phyloP scores from a whole-genome alignment of 2,888 invertebrate species.

The Athrips mouffetella region DNA sequence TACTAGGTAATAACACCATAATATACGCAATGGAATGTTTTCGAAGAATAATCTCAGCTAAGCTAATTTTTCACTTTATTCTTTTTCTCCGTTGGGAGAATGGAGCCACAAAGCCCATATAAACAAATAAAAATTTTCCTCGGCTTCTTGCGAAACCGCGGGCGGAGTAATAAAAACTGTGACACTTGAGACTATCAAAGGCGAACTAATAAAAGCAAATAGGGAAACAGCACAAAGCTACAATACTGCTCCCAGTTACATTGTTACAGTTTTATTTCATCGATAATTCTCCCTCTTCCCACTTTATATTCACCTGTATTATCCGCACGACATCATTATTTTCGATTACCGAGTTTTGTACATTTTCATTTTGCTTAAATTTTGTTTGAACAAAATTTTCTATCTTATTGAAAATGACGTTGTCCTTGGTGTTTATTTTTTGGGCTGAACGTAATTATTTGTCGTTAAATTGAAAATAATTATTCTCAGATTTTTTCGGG shows the following conservation, averaged over 20 bases:
- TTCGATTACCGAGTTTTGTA: conserved; percentile 16
- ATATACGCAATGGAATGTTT: not conserved
- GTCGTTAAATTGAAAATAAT: not conserved
- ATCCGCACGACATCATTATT: conserved; percentile 14
- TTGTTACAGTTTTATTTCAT: conserved; percentile 36
- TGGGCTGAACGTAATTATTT: not conserved
- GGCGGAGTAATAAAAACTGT: conserved; percentile 54
- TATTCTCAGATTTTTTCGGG: no score
- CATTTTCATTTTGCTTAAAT: conserved; percentile 15
- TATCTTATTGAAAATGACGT: conserved; percentile 16
- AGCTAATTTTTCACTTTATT: conserved; percentile 1
- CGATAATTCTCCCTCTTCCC: conserved; percentile 28
- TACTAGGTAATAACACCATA: not conserved
- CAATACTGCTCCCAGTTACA: conserved; percentile 41
- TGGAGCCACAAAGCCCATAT: conserved; percentile 16
- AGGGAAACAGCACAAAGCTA: conserved; percentile 47
- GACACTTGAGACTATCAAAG: conserved; percentile 60
- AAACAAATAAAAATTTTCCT: conserved; percentile 34
- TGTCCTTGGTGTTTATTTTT: conserved; percentile 7
- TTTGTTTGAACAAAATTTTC: conserved; percentile 16
- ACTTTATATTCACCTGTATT: conserved; percentile 3
- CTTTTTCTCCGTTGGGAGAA: conserved; percentile 3
- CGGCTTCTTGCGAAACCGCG: conserved; percentile 34
- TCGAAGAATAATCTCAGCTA: not conserved
- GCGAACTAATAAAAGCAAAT: conserved; percentile 60